Evolutionary conservation across 2,113 vertebrate species (phyloP).

Genomic region (Callopanchax toddi): DNA sequence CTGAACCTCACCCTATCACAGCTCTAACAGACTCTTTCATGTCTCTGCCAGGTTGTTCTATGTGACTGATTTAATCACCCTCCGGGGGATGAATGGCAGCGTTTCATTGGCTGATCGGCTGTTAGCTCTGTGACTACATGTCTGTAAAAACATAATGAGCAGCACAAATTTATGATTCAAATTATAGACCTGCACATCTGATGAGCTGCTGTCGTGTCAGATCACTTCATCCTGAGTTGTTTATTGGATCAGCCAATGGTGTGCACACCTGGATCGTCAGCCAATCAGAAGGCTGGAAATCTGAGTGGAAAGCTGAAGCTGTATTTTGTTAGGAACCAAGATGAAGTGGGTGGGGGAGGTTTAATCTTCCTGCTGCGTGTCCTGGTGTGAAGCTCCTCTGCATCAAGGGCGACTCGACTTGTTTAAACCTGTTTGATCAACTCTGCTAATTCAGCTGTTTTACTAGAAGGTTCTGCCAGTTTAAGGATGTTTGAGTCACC

Average conservation of each 20-base stretch:
- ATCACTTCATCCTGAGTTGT: neutral
- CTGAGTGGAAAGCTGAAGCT: neutral
- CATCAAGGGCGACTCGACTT: slow-evolving; percentile 12
- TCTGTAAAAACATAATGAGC: slow-evolving; percentile 1
- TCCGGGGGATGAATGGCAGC: neutral
- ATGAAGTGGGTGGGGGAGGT: neutral
- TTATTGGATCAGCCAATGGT: neutral
- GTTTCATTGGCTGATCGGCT: slow-evolving; percentile 5
- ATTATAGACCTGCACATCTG: neutral
- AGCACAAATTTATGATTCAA: neutral
- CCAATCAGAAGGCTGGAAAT: slow-evolving; percentile 14
- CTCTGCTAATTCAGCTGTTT: neutral
- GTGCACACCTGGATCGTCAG: slow-evolving; percentile 20
- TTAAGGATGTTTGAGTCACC: no score
- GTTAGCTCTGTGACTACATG: neutral
- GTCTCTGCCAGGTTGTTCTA: slow-evolving; percentile 20
- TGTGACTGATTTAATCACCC: slow-evolving; percentile 21
- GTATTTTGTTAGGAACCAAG: neutral
- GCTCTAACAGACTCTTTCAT: neutral
- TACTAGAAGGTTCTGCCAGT: neutral
- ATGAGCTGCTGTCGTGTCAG: neutral
- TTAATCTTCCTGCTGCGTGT: slow-evolving; percentile 18
- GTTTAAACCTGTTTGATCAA: slow-evolving; percentile 11
- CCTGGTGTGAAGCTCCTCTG: slow-evolving; percentile 41
- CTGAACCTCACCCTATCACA: neutral